Percentiles rank a stretch among this genome's conserved stretches.
phyloP scores from a whole-genome alignment of 1,140 invertebrate species.

The Hirudo medicinalis region DNA sequence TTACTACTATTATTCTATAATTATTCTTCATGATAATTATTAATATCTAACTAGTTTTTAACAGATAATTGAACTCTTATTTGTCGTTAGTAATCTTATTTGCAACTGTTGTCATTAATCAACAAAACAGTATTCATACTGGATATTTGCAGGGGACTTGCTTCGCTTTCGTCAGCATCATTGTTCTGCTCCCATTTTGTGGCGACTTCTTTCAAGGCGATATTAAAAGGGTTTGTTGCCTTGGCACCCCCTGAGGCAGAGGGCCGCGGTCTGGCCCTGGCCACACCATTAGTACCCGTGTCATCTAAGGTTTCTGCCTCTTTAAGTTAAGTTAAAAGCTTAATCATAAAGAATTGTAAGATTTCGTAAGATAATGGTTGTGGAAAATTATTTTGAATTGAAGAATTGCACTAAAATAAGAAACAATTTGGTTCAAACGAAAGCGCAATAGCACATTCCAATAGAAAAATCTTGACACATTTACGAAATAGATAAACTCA shows the following conservation, averaged over 20 bases:
- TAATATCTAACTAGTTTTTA: neutral
- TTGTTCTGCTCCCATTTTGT: neutral
- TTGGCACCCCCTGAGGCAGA: neutral
- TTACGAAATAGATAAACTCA: too few species aligned
- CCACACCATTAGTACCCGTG: neutral
- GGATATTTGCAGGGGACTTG: conserved; percentile 1
- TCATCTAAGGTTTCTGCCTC: neutral
- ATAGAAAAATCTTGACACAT: too few species aligned
- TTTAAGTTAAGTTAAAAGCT: neutral
- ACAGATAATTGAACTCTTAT: neutral
- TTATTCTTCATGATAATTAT: neutral
- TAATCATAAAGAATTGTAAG: neutral
- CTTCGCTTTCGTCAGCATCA: neutral
- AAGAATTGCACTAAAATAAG: too few species aligned
- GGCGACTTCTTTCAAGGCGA: conserved; percentile 15
- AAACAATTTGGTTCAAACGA: too few species aligned
- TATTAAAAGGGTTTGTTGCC: conserved; percentile 18
- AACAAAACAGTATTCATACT: neutral
- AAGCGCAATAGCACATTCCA: too few species aligned
- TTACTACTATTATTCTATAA: too few species aligned
- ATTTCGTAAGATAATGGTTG: too few species aligned
- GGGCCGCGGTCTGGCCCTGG: conserved; percentile 15
- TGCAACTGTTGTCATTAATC: too few species aligned
- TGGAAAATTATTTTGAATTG: too few species aligned
- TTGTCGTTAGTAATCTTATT: neutral